Percentiles rank a stretch among this genome's conserved stretches.
Conservation (phyloP, 2,113 vertebrate species). For the Megaleporinus macrocephalus region DNA sequence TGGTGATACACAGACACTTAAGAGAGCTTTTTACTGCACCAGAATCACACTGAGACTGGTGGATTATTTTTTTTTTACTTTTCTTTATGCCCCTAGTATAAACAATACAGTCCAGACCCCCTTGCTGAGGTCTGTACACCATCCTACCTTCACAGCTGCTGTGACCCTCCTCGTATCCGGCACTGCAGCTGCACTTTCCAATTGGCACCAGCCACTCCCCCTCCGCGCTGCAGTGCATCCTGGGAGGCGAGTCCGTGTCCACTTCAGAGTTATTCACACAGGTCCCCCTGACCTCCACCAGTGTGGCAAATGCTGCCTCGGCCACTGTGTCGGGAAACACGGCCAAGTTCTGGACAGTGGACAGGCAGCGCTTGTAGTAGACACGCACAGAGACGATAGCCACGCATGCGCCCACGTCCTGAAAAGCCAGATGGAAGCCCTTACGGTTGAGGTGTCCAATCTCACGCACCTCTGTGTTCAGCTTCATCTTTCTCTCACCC, state of each 20-base stretch:
- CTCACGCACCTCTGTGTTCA: constrained; percentile 95
- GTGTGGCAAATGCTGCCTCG: constrained; percentile 87
- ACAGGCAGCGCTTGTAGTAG: constrained; percentile 93
- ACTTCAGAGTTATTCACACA: constrained; percentile 91
- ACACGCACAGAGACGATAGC: constrained; percentile 93
- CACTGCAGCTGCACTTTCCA: constrained; percentile 92
- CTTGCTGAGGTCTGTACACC: not conserved
- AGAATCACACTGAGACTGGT: too few species aligned
- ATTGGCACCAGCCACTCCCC: constrained; percentile 97
- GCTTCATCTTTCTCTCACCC: constrained; percentile 97
- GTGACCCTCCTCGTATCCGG: constrained; percentile 94
- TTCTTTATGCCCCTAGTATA: too few species aligned
- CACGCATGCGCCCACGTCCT: constrained; percentile 95
- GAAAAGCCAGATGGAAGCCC: constrained; percentile 96
- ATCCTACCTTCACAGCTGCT: constrained; percentile 91
- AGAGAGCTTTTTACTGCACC: too few species aligned
- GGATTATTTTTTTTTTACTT: too few species aligned
- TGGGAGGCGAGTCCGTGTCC: constrained; percentile 87
- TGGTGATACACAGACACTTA: too few species aligned
- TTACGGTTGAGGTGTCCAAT: constrained; percentile 90
- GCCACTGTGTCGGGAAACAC: constrained; percentile 92
- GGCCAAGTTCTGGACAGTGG: constrained; percentile 88
- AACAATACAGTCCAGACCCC: too few species aligned
- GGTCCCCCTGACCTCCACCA: constrained; percentile 91
- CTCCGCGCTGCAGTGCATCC: constrained; percentile 97